These are phyloP conservation scores for Diachasmimorpha longicaudata DNA, from an alignment of 1,140 invertebrate species.

Conservation along the genomic window DNA sequence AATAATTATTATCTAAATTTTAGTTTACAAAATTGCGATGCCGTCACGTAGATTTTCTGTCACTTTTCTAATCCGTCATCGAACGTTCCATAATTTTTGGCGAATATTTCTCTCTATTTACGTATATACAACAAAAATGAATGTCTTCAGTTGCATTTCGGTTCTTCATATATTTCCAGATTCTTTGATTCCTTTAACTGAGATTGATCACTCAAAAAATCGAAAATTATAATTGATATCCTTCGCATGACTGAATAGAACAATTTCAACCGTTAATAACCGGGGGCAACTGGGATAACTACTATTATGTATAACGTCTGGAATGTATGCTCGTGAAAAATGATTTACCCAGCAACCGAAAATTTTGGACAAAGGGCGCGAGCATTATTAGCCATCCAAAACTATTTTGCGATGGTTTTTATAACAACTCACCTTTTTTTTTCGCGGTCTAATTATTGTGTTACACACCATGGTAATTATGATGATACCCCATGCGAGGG, in stretches of 20 bases:
- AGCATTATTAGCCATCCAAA: slow-evolving; percentile 8
- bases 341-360: slow-evolving; percentile 14
- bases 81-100: too few species aligned
- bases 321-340: slow-evolving; percentile 21
- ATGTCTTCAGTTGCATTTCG: too few species aligned
- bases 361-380: slow-evolving; percentile 9
- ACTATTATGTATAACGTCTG: neutral
- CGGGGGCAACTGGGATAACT: slow-evolving; percentile 8
- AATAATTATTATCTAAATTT: too few species aligned
- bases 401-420: neutral
- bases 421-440: neutral
- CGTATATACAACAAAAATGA: too few species aligned
- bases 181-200: neutral
- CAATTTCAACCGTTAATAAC: slow-evolving; percentile 7
- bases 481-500: neutral
- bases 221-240: slow-evolving; percentile 11
- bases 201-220: neutral
- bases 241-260: slow-evolving; percentile 7
- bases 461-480: slow-evolving; percentile 17
- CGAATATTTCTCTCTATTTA: too few species aligned
- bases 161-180: neutral
- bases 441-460: slow-evolving; percentile 21
- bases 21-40: too few species aligned
- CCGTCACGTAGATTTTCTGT: too few species aligned
- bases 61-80: too few species aligned